phyloP scores from a whole-genome alignment of 2,888 invertebrate species.

The Ctena decussata region DNA sequence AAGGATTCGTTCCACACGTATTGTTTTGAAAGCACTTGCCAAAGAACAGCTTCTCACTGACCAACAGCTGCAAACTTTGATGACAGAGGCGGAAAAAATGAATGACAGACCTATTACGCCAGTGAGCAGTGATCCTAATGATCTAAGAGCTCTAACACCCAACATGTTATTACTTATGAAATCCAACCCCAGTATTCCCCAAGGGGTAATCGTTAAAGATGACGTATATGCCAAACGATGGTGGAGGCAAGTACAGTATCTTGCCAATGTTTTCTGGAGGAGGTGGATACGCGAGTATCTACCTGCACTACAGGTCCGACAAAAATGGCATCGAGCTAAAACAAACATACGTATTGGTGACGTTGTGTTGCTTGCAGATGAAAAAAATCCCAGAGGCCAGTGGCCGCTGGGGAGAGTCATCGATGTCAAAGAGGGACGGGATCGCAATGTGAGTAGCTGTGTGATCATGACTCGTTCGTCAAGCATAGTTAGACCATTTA shows the following conservation, averaged over 20 bases:
- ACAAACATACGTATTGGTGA: constrained; percentile 29
- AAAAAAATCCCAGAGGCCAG: constrained; percentile 34
- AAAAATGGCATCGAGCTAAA: constrained; percentile 17
- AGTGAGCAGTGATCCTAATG: not conserved
- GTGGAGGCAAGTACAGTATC: no score
- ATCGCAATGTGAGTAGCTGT: constrained; percentile 31
- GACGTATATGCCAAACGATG: no score
- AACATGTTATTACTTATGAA: constrained; percentile 12
- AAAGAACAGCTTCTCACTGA: no score
- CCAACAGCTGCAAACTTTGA: no score
- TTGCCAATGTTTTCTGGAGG: no score
- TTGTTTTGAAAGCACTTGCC: no score
- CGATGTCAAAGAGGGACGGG: no score
- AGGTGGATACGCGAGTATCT: constrained; percentile 13
- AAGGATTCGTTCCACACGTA: constrained; percentile 30
- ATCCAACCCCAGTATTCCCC: no score
- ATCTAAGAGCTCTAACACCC: constrained; percentile 12
- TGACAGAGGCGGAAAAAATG: constrained; percentile 17
- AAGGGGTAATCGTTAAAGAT: no score
- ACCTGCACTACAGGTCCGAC: no score
- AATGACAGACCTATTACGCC: constrained; percentile 28
- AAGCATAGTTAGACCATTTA: no score
- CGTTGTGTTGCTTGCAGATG: constrained; percentile 29
- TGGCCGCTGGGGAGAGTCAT: no score
- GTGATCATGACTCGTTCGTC: constrained; percentile 13